These are phyloP conservation scores for Aspidiotus destructor DNA, from an alignment of 2,888 invertebrate genomes.

Conservation along the genomic window DNA sequence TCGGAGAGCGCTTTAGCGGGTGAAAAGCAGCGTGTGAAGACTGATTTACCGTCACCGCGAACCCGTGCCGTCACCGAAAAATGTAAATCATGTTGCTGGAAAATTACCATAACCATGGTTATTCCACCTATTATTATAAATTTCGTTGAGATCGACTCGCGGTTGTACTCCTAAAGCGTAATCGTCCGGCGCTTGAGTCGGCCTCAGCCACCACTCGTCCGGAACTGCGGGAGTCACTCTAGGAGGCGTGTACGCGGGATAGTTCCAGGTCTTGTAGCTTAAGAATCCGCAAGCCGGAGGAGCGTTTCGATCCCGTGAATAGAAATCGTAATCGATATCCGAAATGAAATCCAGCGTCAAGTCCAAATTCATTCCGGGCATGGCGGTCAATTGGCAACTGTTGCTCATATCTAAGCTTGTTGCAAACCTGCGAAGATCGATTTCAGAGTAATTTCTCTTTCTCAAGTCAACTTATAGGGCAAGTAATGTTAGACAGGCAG, in stretches of 20 bases:
- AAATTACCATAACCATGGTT: conserved; percentile 29
- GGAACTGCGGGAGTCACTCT: conserved; percentile 30
- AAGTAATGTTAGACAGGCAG: not conserved
- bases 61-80: conserved; percentile 12
- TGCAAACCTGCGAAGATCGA: conserved; percentile 49
- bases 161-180: conserved; percentile 16
- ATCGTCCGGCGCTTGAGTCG: conserved; percentile 6
- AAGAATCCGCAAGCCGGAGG: conserved; percentile 37
- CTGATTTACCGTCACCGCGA: conserved; percentile 19
- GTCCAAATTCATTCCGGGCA: conserved; percentile 60
- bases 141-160: conserved; percentile 14
- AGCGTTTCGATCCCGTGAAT: conserved; percentile 64
- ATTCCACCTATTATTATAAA: conserved; percentile 25
- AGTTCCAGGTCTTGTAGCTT: conserved; percentile 25
- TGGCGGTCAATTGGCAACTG: conserved; percentile 64
- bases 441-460: too few species aligned
- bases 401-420: conserved; percentile 60
- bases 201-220: conserved; percentile 22
- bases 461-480: too few species aligned
- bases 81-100: conserved; percentile 12
- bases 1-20: too few species aligned
- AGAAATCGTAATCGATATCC: conserved; percentile 67
- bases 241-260: conserved; percentile 20
- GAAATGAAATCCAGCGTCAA: conserved; percentile 53
- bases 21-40: too few species aligned